Evolutionary conservation across 1,140 invertebrate genomes (phyloP), one percentile per base, ranked within the genome.

Genomic region (Drosophila subpulchrella): DNA sequence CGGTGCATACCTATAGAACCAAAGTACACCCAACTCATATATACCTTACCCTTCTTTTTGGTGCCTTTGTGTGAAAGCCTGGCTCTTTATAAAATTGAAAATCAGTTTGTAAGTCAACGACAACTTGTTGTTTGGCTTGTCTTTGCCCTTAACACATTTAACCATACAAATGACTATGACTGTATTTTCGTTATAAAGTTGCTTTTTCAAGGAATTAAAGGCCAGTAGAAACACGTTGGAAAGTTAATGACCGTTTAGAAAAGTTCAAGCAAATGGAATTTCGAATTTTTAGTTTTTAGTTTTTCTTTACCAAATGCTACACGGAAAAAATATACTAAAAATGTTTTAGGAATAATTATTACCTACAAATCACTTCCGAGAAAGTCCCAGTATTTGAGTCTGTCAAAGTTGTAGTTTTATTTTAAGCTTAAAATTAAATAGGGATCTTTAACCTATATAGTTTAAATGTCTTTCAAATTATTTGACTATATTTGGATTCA

Each of bases 1-100:
- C 34, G 54, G n/a, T 75, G 73, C 73, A 75, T 54, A 51, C 34
- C 46, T n/a, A 32, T 17, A 30, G 48, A 36, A 53, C 42, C 17
- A 12, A 56, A 41, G 11, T 12, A 15, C 36, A 10, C 20, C 38
- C 48, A 24, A 10, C 34, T 3, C 32, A 34, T 10, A 10, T 39
- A 11, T 24, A 11, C 24, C 59, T 11, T 0, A 47, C 2, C 24
- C 11, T 42, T 42, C 44, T 61, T 8, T 10, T 55, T 38, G 42
- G 57, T 24, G 66, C 17, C 61, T 58, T 58, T 63, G 54, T 73
- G 56, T 77, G 74, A 73, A 73, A 39, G 66, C 46, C 62, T 75
- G 75, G 77, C 72, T 88, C 85, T 90, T 89, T 89, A 78, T 81
- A 81, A 89, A 89, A 90, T 89, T 89, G 84, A 85, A 89, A 89